Percentiles rank a stretch among this genome's conserved stretches.
phyloP scores from a whole-genome alignment of 2,888 invertebrate genomes.

The Acronicta leporina region DNA sequence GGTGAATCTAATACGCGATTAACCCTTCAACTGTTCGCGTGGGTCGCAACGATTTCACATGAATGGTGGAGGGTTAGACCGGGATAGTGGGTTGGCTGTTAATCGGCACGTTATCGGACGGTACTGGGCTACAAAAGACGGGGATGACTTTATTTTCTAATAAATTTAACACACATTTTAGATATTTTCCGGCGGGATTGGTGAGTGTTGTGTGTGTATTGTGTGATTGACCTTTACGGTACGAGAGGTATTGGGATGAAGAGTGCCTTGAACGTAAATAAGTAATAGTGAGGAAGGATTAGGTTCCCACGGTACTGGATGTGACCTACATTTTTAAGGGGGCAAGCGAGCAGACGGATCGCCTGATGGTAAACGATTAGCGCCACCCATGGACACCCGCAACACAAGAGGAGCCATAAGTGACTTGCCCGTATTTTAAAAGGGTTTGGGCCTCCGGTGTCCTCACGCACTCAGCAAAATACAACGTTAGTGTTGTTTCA shows the following conservation, averaged over 20 bases:
- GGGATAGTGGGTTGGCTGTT: conserved; percentile 49
- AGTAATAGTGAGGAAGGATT: neutral
- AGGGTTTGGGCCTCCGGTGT: too few species aligned
- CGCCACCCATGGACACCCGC: too few species aligned
- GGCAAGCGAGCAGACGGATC: too few species aligned
- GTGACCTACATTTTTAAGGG: too few species aligned
- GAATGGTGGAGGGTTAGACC: conserved; percentile 54
- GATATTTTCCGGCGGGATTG: conserved; percentile 27
- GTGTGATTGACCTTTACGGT: neutral
- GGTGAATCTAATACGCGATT: conserved; percentile 62
- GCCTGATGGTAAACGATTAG: too few species aligned
- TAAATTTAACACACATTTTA: conserved; percentile 60
- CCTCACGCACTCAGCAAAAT: too few species aligned
- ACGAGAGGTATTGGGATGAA: neutral
- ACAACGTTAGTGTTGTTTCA: too few species aligned
- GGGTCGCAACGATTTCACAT: conserved; percentile 64
- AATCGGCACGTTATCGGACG: conserved; percentile 55
- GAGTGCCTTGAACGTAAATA: neutral
- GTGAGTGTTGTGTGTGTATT: neutral
- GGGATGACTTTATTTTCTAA: conserved; percentile 64
- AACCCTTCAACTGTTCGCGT: conserved; percentile 62
- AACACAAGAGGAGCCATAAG: too few species aligned
- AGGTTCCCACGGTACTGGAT: too few species aligned
- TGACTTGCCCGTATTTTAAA: too few species aligned
- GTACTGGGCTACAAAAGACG: conserved; percentile 60